phyloP scores from a whole-genome alignment of 2,888 invertebrate species.

The Petrolisthes manimaculis region DNA sequence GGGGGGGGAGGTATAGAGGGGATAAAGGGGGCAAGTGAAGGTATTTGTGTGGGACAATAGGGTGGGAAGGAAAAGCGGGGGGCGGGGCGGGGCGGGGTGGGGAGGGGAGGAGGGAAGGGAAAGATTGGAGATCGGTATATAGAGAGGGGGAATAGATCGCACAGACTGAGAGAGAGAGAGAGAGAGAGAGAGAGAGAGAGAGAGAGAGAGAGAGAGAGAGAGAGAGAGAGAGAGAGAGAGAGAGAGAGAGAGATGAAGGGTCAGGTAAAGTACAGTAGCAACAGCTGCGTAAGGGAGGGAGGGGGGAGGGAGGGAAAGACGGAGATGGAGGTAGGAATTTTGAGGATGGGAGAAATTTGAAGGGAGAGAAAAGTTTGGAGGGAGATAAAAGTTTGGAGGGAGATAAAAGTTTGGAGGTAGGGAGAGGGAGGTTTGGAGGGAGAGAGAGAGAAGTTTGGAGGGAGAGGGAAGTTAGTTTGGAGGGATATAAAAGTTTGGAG shows the following conservation, averaged over 20 bases:
- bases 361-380: background rate
- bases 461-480: too few species aligned
- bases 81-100: background rate
- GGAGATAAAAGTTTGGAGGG: background rate
- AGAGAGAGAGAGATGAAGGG: background rate
- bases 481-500: too few species aligned
- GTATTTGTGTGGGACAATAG: too few species aligned
- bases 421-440: background rate
- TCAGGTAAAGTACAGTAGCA: background rate
- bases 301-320: background rate
- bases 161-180: background rate
- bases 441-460: too few species aligned
- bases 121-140: background rate
- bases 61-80: background rate
- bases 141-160: background rate
- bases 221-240: constrained; percentile 8
- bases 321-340: background rate
- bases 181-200: background rate
- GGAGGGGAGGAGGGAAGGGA: background rate
- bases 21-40: too few species aligned
- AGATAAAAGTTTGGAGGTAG: background rate
- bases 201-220: background rate
- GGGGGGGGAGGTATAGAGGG: background rate
- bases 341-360: background rate
- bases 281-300: background rate